Evolutionary conservation across 2,888 invertebrate genomes (phyloP).

Genomic region (Scelioninae gen. 2): DNA sequence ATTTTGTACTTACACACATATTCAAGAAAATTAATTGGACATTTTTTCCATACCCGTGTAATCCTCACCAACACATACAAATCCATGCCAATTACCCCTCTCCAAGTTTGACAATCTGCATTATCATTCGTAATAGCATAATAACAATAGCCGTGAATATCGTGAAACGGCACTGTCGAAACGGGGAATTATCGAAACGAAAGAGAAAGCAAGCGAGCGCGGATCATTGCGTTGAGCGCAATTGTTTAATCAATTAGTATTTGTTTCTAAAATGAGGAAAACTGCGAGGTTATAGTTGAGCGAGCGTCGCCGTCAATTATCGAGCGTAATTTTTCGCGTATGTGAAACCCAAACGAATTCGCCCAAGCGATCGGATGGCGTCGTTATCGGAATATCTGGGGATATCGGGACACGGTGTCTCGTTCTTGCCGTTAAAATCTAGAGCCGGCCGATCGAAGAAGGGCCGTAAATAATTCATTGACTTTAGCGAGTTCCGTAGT

Average conservation of each 20-base stretch:
- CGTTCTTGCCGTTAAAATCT: constrained; percentile 27
- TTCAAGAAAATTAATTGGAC: no score
- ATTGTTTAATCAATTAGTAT: constrained; percentile 14
- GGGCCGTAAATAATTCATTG: constrained; percentile 56
- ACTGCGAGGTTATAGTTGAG: constrained; percentile 4
- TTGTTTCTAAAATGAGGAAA: constrained; percentile 18
- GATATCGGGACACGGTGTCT: constrained; percentile 3
- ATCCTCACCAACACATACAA: no score
- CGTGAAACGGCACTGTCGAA: no score
- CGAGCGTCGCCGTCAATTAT: constrained; percentile 23
- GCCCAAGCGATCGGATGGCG: constrained; percentile 16
- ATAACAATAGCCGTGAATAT: no score
- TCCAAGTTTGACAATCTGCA: no score
- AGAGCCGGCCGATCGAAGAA: constrained; percentile 51
- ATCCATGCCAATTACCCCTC: no score
- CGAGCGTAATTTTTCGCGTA: constrained; percentile 4
- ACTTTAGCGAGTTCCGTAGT: constrained; percentile 43
- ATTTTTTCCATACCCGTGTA: no score
- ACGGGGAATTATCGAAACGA: not conserved
- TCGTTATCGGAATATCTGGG: constrained; percentile 28
- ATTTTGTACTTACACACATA: no score
- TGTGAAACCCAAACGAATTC: constrained; percentile 12
- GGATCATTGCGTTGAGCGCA: no score
- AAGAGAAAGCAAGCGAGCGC: not conserved
- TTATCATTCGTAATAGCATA: no score